Base-by-base conservation (phyloP, 2,888 invertebrate species). In the Amiota mariae region DNA sequence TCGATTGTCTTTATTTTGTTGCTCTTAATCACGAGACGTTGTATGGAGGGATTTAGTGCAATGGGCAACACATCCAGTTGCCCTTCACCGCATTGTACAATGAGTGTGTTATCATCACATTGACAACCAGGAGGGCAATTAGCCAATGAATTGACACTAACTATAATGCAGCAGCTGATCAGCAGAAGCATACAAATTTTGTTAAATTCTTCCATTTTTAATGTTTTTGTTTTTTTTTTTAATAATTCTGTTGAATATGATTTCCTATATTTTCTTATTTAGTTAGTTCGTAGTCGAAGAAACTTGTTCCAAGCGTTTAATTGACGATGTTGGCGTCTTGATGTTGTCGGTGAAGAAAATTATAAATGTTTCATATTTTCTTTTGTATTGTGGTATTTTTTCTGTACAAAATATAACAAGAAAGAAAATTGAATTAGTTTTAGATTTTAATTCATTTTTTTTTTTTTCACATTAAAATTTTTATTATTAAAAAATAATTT, bases 31-130 rank as follows among this genome's bases (percentile, higher is more conserved):
- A 96, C 94, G 84, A 97, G 92, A 67, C 96, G 92, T 87, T 96
- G 95, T 78, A 97, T 96, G 81, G 96, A 95, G 56, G 98, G 98
- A 91, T 97, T 97, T 78, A 97, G 91, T 0, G 96, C 96, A 84
- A 97, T 97, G 75, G 97, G 97, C 77, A 97, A 93, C 74, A 96
- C 96, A 90, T 96, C 96, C 79, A 97, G 92, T 84, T 95, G 95
- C 85, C 96, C 96, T 87, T 94, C 94, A 82, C 95, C 94, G 90
- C 97, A 97, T 79, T 94, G 94, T 70, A 97, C 97, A 71, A 95
- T 94, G 77, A 96, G 93, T 0, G 95, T 96, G 80, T 96, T 96
- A 87, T 97, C 97, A 90, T 97, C 95, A 91, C 97, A 97, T 89
- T 92, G 93, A 90, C 97, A 97, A 78, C 95, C 95, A 72, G 91